phyloP scores from a whole-genome alignment of 2,888 invertebrate species.

The Oligia latruncula region DNA sequence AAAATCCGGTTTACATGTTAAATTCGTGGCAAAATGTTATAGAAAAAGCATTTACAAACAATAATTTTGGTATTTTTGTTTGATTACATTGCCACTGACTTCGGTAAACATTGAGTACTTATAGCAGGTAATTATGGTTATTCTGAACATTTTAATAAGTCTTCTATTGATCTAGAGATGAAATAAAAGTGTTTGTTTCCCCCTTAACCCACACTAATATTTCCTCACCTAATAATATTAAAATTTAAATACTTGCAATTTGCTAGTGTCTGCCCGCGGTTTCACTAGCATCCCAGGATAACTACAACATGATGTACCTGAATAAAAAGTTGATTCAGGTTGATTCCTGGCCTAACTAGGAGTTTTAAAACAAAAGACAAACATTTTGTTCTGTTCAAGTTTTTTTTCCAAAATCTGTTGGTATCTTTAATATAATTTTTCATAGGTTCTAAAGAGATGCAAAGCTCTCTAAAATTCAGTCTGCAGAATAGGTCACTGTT shows the following conservation, averaged over 20 bases:
- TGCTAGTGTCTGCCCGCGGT: neutral
- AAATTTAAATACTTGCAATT: neutral
- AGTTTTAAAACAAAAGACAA: too few relatives aligned
- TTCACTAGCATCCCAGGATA: neutral
- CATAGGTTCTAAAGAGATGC: neutral
- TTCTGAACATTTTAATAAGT: neutral
- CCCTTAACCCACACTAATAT: too few relatives aligned
- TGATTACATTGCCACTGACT: neutral
- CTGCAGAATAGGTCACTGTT: too few relatives aligned
- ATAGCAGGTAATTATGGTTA: conserved; percentile 45
- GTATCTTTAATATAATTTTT: neutral
- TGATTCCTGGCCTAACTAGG: neutral
- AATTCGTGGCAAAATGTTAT: conserved; percentile 7
- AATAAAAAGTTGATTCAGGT: too few relatives aligned
- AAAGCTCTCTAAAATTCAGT: too few relatives aligned
- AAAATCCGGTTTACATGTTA: neutral
- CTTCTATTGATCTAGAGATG: neutral
- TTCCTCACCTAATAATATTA: too few relatives aligned
- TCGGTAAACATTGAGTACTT: conserved; percentile 29
- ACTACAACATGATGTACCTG: neutral
- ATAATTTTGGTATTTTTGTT: neutral
- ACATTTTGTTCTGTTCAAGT: too few relatives aligned
- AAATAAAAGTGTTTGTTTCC: neutral
- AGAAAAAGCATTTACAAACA: conserved; percentile 13
- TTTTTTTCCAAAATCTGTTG: neutral